These are phyloP conservation scores for Carabus problematicus DNA, from an alignment of 2,888 invertebrate genomes.

Conservation along the genomic window DNA sequence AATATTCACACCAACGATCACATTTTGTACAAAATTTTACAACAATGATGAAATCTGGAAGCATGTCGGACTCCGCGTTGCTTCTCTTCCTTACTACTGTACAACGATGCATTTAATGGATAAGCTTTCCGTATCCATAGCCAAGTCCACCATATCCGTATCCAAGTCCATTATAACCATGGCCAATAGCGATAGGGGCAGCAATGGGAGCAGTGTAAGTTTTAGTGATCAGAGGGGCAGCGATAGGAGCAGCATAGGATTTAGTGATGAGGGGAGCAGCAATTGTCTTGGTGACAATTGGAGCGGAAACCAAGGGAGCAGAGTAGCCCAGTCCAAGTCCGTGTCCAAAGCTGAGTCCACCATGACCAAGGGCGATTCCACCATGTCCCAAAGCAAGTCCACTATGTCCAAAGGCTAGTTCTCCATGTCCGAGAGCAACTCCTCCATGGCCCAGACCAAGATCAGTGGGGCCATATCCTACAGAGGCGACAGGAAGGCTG, in stretches of 20 bases:
- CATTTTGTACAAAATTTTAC: too few relatives aligned
- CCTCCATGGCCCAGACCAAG: slow-evolving; percentile 31
- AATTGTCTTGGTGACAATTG: slow-evolving; percentile 36
- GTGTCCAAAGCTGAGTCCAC: slow-evolving; percentile 39
- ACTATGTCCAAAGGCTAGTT: slow-evolving; percentile 43
- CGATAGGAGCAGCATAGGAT: slow-evolving; percentile 36
- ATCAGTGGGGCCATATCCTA: background rate
- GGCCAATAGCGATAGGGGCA: slow-evolving; percentile 29
- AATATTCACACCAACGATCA: too few relatives aligned
- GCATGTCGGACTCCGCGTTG: too few relatives aligned
- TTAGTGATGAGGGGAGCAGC: slow-evolving; percentile 19
- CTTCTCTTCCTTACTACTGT: too few relatives aligned
- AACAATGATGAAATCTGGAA: too few relatives aligned
- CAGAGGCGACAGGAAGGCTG: slow-evolving; percentile 17
- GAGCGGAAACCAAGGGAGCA: slow-evolving; percentile 42
- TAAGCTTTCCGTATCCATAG: background rate
- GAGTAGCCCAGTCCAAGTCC: slow-evolving; percentile 37
- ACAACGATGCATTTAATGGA: too few relatives aligned
- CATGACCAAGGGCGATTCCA: slow-evolving; percentile 43
- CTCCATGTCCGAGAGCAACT: slow-evolving; percentile 42
- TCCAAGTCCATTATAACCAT: slow-evolving; percentile 40
- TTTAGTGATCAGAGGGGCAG: slow-evolving; percentile 31
- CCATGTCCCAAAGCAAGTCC: slow-evolving; percentile 42
- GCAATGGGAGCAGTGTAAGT: slow-evolving; percentile 40
- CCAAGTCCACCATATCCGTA: slow-evolving; percentile 39